Evolutionary conservation across 2,113 vertebrate genomes (phyloP), one percentile per base, ranked within the genome.

Genomic region (Boulengeromyrus knoepffleri): DNA sequence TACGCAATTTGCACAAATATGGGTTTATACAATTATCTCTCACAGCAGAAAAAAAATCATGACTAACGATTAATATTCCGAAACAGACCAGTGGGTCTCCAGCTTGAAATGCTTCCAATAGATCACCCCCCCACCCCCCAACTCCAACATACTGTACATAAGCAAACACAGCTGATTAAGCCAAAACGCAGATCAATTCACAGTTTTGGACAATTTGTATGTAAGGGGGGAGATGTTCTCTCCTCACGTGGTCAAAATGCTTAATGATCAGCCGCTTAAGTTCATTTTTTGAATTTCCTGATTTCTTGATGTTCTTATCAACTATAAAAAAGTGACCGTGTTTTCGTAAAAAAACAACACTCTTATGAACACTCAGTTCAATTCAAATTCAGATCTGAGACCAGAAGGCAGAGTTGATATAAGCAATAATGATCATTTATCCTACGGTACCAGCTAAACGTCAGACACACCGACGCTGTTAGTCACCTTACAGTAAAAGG

Each of bases 1-100:
- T 92, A 93, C 93, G 93, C 93, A 93, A 95, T 93, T 92, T 92
- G 50, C 92, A 92, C 94, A 92, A 89, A 93, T 91, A 92, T 91
- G 92, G 92, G 91, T 94, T 91, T 95, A 93, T 92, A 95, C 95
- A 94, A 95, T 96, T 96, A 94, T 95, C 94, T 92, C 90, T 93
- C 91, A 91, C 90, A 89, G 93, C 91, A 93, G 89, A 91, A 93
- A 91, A 62, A 94, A 92, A 95, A 91, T 92, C 91, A 93, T 88
- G 92, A 92, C 92, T 93, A 84, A 92, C 95, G 93, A 94, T 94
- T 92, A 94, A 89, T 87, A 89, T 90, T 94, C 92, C 91, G 36
- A 90, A 89, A 56, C 47, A 49, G 24, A 45, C 47, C 47, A 13
- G 84, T 86, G 47, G 84, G 47, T 50, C n/a, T 86, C 46, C 31